Conservation (phyloP, 1,140 invertebrate species). For the Zeugodacus cucurbitae region DNA sequence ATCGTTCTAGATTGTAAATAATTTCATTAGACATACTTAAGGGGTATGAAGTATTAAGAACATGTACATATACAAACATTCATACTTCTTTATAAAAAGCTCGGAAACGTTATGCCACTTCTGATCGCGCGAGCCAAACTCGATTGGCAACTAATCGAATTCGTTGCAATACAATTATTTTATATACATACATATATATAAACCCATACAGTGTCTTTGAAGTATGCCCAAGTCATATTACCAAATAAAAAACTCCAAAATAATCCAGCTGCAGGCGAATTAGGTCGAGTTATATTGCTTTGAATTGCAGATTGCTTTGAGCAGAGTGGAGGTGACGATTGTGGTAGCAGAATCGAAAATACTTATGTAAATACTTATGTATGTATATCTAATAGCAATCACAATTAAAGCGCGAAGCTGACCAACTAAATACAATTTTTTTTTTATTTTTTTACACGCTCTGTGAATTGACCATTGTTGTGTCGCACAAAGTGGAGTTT, state of each 20-base stretch:
- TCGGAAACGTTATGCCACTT: neutral
- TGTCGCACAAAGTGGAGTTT: neutral
- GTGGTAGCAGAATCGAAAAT: neutral
- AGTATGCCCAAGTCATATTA: neutral
- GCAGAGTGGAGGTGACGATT: neutral
- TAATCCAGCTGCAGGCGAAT: neutral
- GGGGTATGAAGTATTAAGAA: too few relatives aligned
- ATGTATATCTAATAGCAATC: too few relatives aligned
- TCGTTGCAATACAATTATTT: neutral
- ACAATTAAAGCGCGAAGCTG: neutral
- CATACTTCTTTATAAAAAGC: too few relatives aligned
- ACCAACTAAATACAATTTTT: neutral
- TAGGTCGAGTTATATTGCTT: neutral
- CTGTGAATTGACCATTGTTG: neutral
- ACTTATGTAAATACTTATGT: neutral
- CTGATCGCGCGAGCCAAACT: neutral
- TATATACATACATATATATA: neutral
- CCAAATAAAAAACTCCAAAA: neutral
- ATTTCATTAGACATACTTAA: too few relatives aligned
- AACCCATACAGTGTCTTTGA: neutral
- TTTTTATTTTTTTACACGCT: neutral
- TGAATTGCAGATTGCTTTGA: neutral
- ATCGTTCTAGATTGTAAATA: too few relatives aligned
- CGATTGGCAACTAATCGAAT: slow-evolving; percentile 9
- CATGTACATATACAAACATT: too few relatives aligned